Percentiles rank a stretch among this genome's conserved stretches.
Conservation (phyloP, 2,113 vertebrate genomes). For the Microcebus tavaratra region DNA sequence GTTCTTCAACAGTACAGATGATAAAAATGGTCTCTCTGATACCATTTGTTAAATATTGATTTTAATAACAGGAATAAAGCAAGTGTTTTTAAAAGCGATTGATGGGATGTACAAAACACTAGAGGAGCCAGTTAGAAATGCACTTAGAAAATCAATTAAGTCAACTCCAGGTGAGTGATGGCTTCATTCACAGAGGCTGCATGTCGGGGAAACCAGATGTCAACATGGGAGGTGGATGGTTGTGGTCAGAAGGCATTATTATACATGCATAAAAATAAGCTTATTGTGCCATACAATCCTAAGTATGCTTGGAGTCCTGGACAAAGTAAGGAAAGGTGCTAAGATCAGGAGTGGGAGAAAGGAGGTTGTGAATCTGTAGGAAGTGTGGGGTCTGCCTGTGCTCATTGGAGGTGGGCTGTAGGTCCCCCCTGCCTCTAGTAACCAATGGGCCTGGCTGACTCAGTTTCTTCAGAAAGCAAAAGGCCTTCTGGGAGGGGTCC, state of each 20-base stretch:
- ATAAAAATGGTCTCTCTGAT: not conserved
- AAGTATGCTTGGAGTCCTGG: not conserved
- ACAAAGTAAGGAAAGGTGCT: not conserved
- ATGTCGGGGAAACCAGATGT: not conserved
- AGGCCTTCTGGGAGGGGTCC: not conserved
- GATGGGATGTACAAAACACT: not conserved
- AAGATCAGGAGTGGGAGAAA: not conserved
- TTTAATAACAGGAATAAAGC: conserved; percentile 21
- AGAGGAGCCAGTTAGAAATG: not conserved
- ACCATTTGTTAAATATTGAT: not conserved
- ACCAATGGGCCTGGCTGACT: not conserved
- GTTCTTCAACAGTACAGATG: not conserved
- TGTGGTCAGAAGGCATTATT: not conserved
- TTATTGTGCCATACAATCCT: not conserved
- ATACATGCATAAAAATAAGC: not conserved
- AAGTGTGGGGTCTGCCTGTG: not conserved
- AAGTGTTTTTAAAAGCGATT: not conserved
- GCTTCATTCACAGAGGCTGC: not conserved
- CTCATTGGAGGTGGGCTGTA: accelerated
- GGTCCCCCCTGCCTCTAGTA: not conserved
- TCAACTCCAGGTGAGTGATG: not conserved
- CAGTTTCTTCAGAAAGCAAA: not conserved
- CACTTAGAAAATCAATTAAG: not conserved
- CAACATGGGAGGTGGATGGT: not conserved
- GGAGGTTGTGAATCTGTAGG: not conserved